A percentile compares a stretch with the other conserved stretches of the same genome.
These are phyloP conservation scores for Bombus superbus DNA, from an alignment of 1,140 invertebrate genomes.

Conservation along the genomic window DNA sequence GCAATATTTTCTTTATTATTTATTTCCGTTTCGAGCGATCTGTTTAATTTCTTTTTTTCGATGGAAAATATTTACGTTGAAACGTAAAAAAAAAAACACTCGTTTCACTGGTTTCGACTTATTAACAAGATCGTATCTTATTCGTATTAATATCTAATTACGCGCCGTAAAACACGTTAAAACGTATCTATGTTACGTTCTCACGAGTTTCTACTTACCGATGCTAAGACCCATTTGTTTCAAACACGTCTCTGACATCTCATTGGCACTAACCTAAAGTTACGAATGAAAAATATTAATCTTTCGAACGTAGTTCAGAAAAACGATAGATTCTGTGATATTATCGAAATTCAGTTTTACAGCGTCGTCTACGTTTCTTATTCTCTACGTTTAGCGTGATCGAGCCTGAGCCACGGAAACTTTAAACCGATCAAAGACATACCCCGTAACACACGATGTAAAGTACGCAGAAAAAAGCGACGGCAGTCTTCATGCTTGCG, in stretches of 20 bases:
- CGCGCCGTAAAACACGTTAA: background rate
- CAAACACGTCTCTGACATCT: background rate
- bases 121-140: no score
- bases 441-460: background rate
- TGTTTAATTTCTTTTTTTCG: no score
- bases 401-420: background rate
- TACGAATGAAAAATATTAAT: background rate
- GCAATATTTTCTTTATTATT: background rate
- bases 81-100: background rate
- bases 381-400: no score
- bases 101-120: background rate
- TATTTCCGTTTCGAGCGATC: no score
- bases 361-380: no score
- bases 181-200: background rate
- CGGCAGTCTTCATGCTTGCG: background rate
- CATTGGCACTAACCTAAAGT: background rate
- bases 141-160: no score
- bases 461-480: background rate
- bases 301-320: background rate
- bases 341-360: background rate
- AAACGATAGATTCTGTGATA: background rate
- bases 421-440: background rate
- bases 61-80: no score
- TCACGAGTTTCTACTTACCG: background rate
- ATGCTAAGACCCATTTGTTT: background rate